Base-by-base conservation (phyloP, 2,797 vertebrate genomes). In the Perodicticus potto region DNA sequence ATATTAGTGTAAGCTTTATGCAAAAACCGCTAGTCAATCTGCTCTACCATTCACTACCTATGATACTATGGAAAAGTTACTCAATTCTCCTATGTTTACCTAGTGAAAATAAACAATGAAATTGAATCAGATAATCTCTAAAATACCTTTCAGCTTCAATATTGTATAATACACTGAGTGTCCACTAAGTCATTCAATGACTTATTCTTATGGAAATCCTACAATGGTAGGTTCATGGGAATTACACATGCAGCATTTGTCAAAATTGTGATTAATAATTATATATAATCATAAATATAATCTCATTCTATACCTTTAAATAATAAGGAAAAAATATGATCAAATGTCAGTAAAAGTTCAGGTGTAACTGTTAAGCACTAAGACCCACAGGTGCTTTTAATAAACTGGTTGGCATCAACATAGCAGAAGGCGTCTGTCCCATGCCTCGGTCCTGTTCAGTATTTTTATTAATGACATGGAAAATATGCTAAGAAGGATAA, bases 381-480 rank as follows among this genome's bases (percentile, higher is more conserved):
- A 96, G 43, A 69, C 16, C 29, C 20, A 76, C 32, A 83, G 25
- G 65, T 59, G 61, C 17, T 53, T 53, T 53, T 95, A 90, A 89
- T 53, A 91, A 86, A 84, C 14, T 34, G n/a, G 13, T 40, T 87
- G 67, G n/a, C 77, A 1, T 23, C 53, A 91, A n/a, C 57, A 61
- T 78, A 57, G 45, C 53, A 92, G 63, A 8, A 81, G 37, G 69
- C 25, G n/a, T 78, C 25, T 89, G 23, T 87, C 74, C 84, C 25
- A 61, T 22, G 16, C 19, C 59, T 87, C 40, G 86, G 57, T 83
- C 81, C 63, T 90, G 16, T 37, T 88, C n/a, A 85, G 61, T 12
- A 76, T 70, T 93, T 95, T 84, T 86, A 94, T 73, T 92, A 92
- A 82, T 83, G 57, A 92, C 34, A 34, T 91, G 22, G 57, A 92